These are phyloP conservation scores for Drosophila birchii DNA, from an alignment of 2,888 invertebrate genomes.

Conservation along the genomic window DNA sequence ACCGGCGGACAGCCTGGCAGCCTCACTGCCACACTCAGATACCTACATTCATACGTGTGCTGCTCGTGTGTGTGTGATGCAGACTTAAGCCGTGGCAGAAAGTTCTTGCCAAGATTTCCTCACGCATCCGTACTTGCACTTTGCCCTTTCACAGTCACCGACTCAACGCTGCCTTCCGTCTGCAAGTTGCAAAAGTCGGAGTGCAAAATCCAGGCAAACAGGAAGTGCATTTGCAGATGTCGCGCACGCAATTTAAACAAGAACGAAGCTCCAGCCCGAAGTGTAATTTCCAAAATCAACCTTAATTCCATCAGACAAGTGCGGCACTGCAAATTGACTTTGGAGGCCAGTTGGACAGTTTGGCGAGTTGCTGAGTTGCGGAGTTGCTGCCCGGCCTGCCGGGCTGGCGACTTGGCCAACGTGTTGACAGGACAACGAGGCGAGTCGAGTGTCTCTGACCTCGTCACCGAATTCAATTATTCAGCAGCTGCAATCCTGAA, in stretches of 20 bases:
- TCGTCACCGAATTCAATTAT: constrained; percentile 63
- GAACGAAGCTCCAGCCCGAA: not conserved
- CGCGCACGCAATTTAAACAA: constrained; percentile 9
- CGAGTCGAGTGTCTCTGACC: constrained; percentile 44
- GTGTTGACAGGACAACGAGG: constrained; percentile 42
- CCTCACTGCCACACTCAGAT: not conserved
- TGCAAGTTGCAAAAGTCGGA: constrained; percentile 13
- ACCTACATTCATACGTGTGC: not conserved
- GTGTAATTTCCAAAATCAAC: constrained; percentile 43
- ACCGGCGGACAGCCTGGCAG: constrained; percentile 33
- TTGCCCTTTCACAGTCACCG: constrained; percentile 2
- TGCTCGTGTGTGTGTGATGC: not conserved
- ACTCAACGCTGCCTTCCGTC: not conserved
- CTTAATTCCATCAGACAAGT: constrained; percentile 48
- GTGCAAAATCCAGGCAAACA: constrained; percentile 7
- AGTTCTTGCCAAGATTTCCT: constrained; percentile 21
- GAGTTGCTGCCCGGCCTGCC: not conserved
- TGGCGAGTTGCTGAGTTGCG: constrained; percentile 15
- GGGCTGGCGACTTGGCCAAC: constrained; percentile 14
- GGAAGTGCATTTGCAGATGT: constrained; percentile 10
- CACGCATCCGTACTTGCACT: constrained; percentile 33
- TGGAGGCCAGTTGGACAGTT: constrained; percentile 31
- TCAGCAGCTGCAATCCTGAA: constrained; percentile 43
- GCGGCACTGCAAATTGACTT: constrained; percentile 55
- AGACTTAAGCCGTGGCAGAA: constrained; percentile 9